Percentiles rank a stretch among this genome's conserved stretches.
These are phyloP conservation scores for Caenorhabditis sp. DNA, from an alignment of 2,888 invertebrate genomes.

Conservation along the genomic window DNA sequence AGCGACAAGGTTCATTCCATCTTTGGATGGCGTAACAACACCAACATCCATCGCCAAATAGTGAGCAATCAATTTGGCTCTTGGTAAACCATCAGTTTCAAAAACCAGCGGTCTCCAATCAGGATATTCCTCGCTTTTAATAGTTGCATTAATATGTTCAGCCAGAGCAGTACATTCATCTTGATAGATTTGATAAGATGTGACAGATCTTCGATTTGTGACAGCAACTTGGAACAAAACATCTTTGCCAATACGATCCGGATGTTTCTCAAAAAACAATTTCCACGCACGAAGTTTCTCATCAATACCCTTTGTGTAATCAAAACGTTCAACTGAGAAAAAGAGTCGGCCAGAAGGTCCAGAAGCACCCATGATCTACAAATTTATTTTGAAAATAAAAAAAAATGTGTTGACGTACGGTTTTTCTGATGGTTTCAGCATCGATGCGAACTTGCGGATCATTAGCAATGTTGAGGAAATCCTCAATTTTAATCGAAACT, in stretches of 20 bases:
- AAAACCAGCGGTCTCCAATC: slow-evolving; percentile 63
- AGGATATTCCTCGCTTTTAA: slow-evolving; percentile 47
- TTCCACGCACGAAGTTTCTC: slow-evolving; percentile 58
- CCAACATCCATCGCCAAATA: slow-evolving; percentile 68
- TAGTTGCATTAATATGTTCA: slow-evolving; percentile 48
- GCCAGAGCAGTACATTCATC: slow-evolving; percentile 58
- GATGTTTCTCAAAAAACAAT: slow-evolving; percentile 51
- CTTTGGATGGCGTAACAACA: slow-evolving; percentile 65
- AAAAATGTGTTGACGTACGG: neutral
- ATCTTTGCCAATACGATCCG: slow-evolving; percentile 57
- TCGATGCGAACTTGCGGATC: slow-evolving; percentile 48
- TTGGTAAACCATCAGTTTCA: slow-evolving; percentile 59
- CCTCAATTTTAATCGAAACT: slow-evolving; percentile 66
- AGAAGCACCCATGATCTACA: slow-evolving; percentile 42
- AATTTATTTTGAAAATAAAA: too few species aligned
- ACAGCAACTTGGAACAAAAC: slow-evolving; percentile 62
- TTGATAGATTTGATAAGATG: slow-evolving; percentile 58
- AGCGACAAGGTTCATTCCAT: slow-evolving; percentile 66
- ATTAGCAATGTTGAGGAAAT: slow-evolving; percentile 55
- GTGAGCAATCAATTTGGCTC: slow-evolving; percentile 57
- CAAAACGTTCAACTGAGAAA: slow-evolving; percentile 66
- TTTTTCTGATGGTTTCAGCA: slow-evolving; percentile 49
- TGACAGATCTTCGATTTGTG: slow-evolving; percentile 59
- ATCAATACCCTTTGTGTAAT: slow-evolving; percentile 64
- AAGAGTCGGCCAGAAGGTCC: slow-evolving; percentile 55